Percentiles rank a stretch among this genome's conserved stretches.
Conservation (phyloP, 2,888 invertebrate genomes). For the Drosophila lacicola region DNA sequence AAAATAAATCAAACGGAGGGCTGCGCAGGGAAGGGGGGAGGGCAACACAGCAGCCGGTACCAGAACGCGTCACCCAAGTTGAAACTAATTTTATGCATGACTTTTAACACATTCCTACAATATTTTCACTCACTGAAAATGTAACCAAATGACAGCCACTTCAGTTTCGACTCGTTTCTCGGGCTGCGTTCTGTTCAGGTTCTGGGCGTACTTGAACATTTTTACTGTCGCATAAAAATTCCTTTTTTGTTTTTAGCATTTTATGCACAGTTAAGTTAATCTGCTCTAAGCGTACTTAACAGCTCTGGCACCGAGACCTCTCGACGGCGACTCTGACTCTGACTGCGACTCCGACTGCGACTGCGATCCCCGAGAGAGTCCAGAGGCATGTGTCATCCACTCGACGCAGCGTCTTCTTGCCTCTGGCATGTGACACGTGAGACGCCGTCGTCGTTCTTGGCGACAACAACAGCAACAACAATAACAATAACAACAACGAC, state of each 20-base stretch:
- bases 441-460: constrained; percentile 40
- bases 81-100: constrained; percentile 81
- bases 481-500: constrained; percentile 9
- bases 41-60: constrained; percentile 27
- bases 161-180: constrained; percentile 40
- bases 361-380: constrained; percentile 27
- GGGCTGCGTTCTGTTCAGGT: neutral
- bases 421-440: constrained; percentile 68
- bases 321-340: constrained; percentile 14
- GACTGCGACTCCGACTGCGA: neutral
- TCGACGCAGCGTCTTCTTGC: constrained; percentile 39
- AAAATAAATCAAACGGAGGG: constrained; percentile 66
- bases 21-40: neutral
- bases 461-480: constrained; percentile 15
- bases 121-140: constrained; percentile 71
- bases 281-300: constrained; percentile 76
- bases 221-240: constrained; percentile 71
- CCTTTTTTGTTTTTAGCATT: constrained; percentile 65
- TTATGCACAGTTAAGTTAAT: constrained; percentile 80
- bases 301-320: constrained; percentile 44
- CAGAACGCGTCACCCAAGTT: constrained; percentile 70
- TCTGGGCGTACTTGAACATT: constrained; percentile 64
- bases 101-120: constrained; percentile 78
- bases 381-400: constrained; percentile 75
- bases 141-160: constrained; percentile 72